These are phyloP conservation scores for Caenorhabditis remanei DNA, from an alignment of 1,140 invertebrate genomes.

Conservation along the genomic window DNA sequence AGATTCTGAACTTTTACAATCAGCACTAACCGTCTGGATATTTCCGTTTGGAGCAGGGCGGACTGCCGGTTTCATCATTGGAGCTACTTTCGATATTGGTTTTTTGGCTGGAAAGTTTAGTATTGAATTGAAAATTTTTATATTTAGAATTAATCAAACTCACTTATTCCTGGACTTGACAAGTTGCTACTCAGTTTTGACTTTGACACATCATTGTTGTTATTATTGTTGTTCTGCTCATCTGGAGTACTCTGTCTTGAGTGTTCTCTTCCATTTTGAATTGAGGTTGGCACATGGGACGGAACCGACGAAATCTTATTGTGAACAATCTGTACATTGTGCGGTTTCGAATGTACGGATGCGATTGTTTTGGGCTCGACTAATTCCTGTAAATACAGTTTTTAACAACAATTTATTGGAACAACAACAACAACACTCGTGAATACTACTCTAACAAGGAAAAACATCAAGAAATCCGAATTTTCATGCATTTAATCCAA, in stretches of 20 bases:
- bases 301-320: slow-evolving; percentile 48
- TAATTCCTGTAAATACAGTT: slow-evolving; percentile 29
- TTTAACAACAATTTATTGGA: background rate
- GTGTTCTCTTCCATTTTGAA: slow-evolving; percentile 9
- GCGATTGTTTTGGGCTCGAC: slow-evolving; percentile 27
- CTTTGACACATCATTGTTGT: slow-evolving; percentile 10
- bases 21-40: background rate
- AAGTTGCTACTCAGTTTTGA: background rate
- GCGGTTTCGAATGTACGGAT: slow-evolving; percentile 32
- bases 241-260: slow-evolving; percentile 28
- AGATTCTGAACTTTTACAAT: no score
- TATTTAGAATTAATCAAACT: background rate
- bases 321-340: slow-evolving; percentile 53
- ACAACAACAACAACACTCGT: background rate
- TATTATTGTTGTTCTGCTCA: slow-evolving; percentile 51
- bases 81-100: slow-evolving; percentile 35
- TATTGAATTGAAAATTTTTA: no score
- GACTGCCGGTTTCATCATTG: background rate
- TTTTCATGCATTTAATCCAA: background rate
- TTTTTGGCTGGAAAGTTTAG: slow-evolving; percentile 1
- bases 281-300: background rate
- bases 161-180: slow-evolving; percentile 41
- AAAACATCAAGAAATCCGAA: background rate
- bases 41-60: slow-evolving; percentile 5
- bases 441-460: slow-evolving; percentile 3